Evolutionary conservation across 2,113 vertebrate species (phyloP), one percentile per base, ranked within the genome.

Genomic region (Rutilus rutilus): DNA sequence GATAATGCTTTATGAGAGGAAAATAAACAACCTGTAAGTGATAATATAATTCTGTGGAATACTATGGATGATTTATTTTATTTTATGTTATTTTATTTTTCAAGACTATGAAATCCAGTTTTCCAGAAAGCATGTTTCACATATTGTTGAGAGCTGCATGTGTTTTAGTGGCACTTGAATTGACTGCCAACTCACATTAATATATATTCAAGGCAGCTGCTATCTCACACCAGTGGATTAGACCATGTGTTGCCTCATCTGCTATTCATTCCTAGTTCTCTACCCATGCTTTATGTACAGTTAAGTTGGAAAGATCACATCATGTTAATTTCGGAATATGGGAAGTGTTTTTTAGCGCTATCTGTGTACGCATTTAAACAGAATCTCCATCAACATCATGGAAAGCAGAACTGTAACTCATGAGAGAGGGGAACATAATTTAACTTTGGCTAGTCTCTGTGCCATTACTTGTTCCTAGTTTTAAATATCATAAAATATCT

Each of bases 401-500:
- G 77, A 89, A 25, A 76, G 88, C 42, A 69, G 88, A 87, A 89
- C 71, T 71, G 52, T 25, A 85, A 50, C 25, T 33, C 9, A 42
- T 62, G n/a, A 83, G 45, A 74, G 62, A 86, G 77, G 77, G 77
- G 25, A 82, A 33, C 25, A 71, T 1, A 64, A 11, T 15, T 19
- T 42, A 25, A 12, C 39, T 6, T 2, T 79, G 27, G 7, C 25
- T 67, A 30, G 57, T 78, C 33, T 42, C n/a, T 50, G 21, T 64
- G 12, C 54, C 45, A 30, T 64, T 27, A 27, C 39, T 59, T 45
- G 1, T 74, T 79, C 47, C 39, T 57, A 15, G 39, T 87, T 85
- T 50, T 9, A 59, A 12, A 17, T 15, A 33, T 25, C 30, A 42
- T 12, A 23, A 52, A 52, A 67, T 57, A 54, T 47, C n/a, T 45